Percentiles rank a stretch among this genome's conserved stretches.
Conservation (phyloP, 2,888 invertebrate species). For the Dasypogon diadema region DNA sequence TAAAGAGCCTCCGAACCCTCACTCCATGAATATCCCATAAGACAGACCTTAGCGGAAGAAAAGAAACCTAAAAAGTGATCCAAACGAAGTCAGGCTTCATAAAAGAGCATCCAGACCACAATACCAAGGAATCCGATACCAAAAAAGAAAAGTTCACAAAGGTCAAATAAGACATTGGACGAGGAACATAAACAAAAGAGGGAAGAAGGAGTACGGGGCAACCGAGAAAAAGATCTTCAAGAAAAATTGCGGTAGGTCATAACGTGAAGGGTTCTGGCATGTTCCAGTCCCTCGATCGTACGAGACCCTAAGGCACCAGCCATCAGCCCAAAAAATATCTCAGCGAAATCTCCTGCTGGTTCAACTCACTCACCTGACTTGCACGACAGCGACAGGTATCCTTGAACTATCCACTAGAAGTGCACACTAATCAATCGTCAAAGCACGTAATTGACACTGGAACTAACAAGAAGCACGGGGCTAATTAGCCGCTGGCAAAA, state of each 20-base stretch:
- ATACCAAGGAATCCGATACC: conserved; percentile 25
- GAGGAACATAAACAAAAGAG: background rate
- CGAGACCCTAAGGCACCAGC: conserved; percentile 40
- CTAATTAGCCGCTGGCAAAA: background rate
- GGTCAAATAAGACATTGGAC: background rate
- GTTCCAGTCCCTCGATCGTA: background rate
- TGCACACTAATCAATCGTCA: background rate
- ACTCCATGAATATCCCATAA: background rate
- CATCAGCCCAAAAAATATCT: conserved; percentile 1
- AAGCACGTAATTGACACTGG: conserved; percentile 11
- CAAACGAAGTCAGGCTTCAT: background rate
- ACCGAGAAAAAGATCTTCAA: background rate
- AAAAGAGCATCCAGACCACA: conserved; percentile 1
- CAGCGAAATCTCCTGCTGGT: conserved; percentile 2
- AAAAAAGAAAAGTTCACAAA: conserved; percentile 21
- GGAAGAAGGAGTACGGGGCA: background rate
- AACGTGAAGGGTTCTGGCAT: background rate
- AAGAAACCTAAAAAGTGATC: background rate
- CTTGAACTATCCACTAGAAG: conserved; percentile 10
- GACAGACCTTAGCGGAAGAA: background rate
- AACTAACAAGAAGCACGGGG: background rate
- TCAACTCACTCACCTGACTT: background rate
- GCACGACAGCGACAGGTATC: conserved; percentile 24
- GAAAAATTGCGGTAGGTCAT: background rate
- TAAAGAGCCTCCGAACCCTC: background rate